Conservation (phyloP, 2,797 vertebrate species). For the Labeo calbasu region DNA sequence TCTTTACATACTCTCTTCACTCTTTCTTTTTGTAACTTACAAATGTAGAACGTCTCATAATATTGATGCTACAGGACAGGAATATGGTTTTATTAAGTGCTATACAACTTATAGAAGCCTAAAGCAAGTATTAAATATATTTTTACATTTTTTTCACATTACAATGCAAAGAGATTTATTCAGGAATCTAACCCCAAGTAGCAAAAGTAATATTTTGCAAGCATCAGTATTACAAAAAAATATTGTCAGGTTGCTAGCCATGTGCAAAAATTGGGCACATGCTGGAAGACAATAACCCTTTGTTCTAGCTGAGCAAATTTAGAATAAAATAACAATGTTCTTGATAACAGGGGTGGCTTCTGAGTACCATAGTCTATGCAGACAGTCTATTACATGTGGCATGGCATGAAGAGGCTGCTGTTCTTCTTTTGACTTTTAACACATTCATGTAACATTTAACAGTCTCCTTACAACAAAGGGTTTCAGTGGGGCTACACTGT, state of each 20-base stretch:
- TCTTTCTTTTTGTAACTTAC: background rate
- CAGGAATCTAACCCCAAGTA: background rate
- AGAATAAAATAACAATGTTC: conserved; percentile 21
- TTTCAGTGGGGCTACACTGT: background rate
- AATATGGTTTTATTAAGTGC: background rate
- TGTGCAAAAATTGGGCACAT: background rate
- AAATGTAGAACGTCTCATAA: background rate
- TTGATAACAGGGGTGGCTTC: background rate
- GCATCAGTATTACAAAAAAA: background rate
- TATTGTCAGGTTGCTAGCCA: background rate
- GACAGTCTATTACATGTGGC: conserved; percentile 18
- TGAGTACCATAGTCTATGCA: conserved; percentile 11
- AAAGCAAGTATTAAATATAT: background rate
- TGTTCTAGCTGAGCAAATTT: conserved; percentile 6
- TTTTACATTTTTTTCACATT: background rate
- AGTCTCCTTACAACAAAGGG: background rate
- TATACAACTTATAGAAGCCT: background rate
- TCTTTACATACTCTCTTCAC: background rate
- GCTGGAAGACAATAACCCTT: background rate
- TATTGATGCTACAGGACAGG: background rate
- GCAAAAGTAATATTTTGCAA: background rate
- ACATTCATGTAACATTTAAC: conserved; percentile 8
- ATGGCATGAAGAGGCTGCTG: conserved; percentile 17
- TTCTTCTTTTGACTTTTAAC: conserved; percentile 15
- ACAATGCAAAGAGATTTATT: background rate